phyloP scores from a whole-genome alignment of 1,140 invertebrate species.

The Orussus abietinus region DNA sequence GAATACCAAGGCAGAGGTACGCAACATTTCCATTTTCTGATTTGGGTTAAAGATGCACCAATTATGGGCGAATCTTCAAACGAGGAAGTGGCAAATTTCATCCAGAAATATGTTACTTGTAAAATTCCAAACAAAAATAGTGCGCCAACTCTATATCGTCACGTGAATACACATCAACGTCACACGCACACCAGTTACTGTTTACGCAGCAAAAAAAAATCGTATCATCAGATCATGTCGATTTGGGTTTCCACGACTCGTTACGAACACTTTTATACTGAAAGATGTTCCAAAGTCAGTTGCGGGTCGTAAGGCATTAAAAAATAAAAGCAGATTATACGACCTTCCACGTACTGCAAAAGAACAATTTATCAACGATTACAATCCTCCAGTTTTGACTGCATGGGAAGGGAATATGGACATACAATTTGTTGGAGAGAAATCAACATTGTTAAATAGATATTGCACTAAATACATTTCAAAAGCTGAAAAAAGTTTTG shows the following conservation, averaged over 20 bases:
- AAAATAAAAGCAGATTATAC: slow-evolving; percentile 20
- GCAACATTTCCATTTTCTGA: slow-evolving; percentile 33
- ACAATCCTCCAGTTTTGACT: slow-evolving; percentile 32
- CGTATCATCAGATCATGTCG: slow-evolving; percentile 15
- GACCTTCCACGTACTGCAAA: slow-evolving; percentile 16
- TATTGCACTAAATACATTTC: slow-evolving; percentile 30
- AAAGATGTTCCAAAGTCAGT: slow-evolving; percentile 20
- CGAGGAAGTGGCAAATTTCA: slow-evolving; percentile 32
- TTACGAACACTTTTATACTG: slow-evolving; percentile 16
- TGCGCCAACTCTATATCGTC: slow-evolving; percentile 20
- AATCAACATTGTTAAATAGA: slow-evolving; percentile 29
- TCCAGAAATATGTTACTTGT: slow-evolving; percentile 35
- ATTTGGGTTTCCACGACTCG: slow-evolving; percentile 21
- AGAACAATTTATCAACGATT: slow-evolving; percentile 33
- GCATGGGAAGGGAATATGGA: slow-evolving; percentile 40
- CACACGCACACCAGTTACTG: slow-evolving; percentile 25
- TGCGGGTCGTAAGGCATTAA: slow-evolving; percentile 17
- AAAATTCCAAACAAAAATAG: slow-evolving; percentile 20
- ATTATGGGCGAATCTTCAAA: slow-evolving; percentile 12
- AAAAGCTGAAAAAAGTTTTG: slow-evolving; percentile 24
- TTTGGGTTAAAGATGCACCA: slow-evolving; percentile 32
- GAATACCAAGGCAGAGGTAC: slow-evolving; percentile 30
- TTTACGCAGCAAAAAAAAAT: slow-evolving; percentile 14
- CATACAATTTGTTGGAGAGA: slow-evolving; percentile 38
- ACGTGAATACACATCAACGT: slow-evolving; percentile 22